These are phyloP conservation scores for Tetramorium simillimum DNA, from an alignment of 1,140 invertebrate genomes.

Conservation along the genomic window DNA sequence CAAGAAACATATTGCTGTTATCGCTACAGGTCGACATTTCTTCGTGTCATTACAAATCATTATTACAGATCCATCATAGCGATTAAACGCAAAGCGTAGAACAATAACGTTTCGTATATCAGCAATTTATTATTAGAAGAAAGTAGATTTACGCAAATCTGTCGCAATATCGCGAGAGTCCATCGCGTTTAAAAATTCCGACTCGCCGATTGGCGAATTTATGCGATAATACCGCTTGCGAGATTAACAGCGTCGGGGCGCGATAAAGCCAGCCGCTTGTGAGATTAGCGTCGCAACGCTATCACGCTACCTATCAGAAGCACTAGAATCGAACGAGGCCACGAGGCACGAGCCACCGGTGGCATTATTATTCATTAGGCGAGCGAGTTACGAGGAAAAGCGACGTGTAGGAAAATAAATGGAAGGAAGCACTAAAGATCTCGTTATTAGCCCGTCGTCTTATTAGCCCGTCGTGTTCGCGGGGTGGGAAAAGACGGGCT, in stretches of 20 bases:
- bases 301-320: not conserved
- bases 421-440: not conserved
- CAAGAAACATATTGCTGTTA: not conserved
- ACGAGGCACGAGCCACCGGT: not conserved
- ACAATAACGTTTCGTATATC: not conserved
- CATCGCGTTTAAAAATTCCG: not conserved
- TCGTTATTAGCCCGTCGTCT: conserved; percentile 46
- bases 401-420: not conserved
- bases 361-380: not conserved
- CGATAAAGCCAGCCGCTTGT: not conserved
- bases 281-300: not conserved
- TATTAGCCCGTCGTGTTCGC: conserved; percentile 18
- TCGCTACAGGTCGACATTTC: not conserved
- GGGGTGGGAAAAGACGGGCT: not conserved
- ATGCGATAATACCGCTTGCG: not conserved
- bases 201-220: not conserved
- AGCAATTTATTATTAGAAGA: not conserved
- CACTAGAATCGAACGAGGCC: not conserved
- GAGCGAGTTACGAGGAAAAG: conserved; percentile 8
- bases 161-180: not conserved
- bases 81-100: not conserved
- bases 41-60: not conserved
- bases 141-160: not conserved
- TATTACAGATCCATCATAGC: not conserved
- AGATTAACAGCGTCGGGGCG: not conserved